These are phyloP conservation scores for Aplochiton taeniatus DNA, from an alignment of 2,797 vertebrate genomes.

Conservation along the genomic window DNA sequence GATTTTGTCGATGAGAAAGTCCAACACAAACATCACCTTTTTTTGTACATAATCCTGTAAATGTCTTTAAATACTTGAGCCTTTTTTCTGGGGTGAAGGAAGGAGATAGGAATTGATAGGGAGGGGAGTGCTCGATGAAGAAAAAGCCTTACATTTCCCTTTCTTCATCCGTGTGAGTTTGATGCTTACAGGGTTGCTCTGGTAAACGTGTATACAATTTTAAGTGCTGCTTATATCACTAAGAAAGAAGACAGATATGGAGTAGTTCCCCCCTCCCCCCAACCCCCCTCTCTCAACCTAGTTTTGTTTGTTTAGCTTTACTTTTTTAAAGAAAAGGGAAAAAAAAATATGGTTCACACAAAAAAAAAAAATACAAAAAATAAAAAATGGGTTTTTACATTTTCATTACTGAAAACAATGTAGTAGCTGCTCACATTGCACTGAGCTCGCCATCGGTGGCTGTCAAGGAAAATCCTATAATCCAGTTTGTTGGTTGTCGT, in stretches of 20 bases:
- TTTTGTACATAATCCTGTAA: constrained; percentile 99
- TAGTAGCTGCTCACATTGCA: constrained; percentile 97
- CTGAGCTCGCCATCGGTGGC: constrained; percentile 96
- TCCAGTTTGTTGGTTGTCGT: constrained; percentile 93
- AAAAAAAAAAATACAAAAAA: constrained; percentile 77
- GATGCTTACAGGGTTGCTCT: constrained; percentile 99
- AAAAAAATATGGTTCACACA: constrained; percentile 76
- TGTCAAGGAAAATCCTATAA: constrained; percentile 92
- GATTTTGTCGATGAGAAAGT: constrained; percentile 68
- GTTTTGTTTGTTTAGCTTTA: constrained; percentile 82
- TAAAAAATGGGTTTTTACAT: constrained; percentile 90
- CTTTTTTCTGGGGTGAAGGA: constrained; percentile 82
- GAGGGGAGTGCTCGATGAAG: constrained; percentile 91
- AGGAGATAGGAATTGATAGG: constrained; percentile 73
- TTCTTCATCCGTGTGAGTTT: constrained; percentile 97
- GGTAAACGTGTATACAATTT: constrained; percentile 87
- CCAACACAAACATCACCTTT: constrained; percentile 76
- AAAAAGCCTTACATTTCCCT: constrained; percentile 99
- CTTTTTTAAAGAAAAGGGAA: constrained; percentile 96
- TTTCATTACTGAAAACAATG: constrained; percentile 94
- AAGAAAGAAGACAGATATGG: constrained; percentile 84
- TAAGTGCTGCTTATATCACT: constrained; percentile 99
- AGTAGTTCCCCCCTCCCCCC: constrained; percentile 87
- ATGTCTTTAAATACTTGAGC: constrained; percentile 99
- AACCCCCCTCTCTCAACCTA: constrained; percentile 67